phyloP scores from a whole-genome alignment of 1,140 invertebrate genomes.

The Macrocentrus cingulum region DNA sequence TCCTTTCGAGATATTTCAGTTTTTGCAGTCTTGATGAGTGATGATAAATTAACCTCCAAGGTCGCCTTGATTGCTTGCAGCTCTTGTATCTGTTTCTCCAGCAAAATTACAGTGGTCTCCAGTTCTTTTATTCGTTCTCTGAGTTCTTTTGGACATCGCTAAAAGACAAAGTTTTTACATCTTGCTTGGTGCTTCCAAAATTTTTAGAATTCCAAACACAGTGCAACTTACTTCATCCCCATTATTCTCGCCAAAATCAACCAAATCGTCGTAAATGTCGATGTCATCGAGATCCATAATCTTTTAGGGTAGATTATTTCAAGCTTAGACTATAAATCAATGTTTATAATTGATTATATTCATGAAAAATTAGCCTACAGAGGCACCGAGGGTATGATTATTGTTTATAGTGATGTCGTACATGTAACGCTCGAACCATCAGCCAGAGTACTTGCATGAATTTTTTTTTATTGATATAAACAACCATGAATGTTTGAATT shows the following conservation, averaged over 20 bases:
- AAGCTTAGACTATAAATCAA: no score
- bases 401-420: no score
- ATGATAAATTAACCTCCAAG: conserved; percentile 51
- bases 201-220: conserved; percentile 15
- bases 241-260: conserved; percentile 26
- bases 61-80: conserved; percentile 37
- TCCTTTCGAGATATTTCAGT: conserved; percentile 57
- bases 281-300: conserved; percentile 39
- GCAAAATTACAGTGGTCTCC: conserved; percentile 21
- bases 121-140: conserved; percentile 29
- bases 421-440: no score
- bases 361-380: no score
- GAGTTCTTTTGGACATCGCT: conserved; percentile 17
- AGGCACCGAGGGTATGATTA: no score
- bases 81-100: conserved; percentile 27
- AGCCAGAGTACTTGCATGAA: no score
- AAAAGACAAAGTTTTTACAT: not conserved
- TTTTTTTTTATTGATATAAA: no score
- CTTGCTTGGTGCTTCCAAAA: conserved; percentile 4
- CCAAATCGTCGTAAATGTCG: conserved; percentile 50
- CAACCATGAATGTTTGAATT: no score
- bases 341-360: no score
- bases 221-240: conserved; percentile 29
- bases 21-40: conserved; percentile 56
- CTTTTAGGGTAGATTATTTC: no score